Percentiles rank a stretch among this genome's conserved stretches.
Evolutionary conservation across 1,140 invertebrate species (phyloP).

Genomic region (Aphis craccivora): DNA sequence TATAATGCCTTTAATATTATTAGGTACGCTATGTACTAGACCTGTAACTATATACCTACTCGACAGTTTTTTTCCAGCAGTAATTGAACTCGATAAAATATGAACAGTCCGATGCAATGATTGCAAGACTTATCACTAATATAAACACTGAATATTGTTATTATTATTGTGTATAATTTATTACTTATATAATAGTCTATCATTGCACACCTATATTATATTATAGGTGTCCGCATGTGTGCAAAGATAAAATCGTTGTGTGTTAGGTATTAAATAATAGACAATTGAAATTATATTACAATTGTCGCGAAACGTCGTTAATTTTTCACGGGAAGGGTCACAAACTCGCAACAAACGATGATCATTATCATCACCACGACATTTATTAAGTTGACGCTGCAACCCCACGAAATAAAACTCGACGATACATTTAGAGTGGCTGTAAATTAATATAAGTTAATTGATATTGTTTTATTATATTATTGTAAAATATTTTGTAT

Average conservation of each 20-base stretch:
- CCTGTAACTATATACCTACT: no score
- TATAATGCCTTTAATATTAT: no score
- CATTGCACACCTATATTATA: no score
- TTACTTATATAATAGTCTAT: no score
- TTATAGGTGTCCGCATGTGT: neutral
- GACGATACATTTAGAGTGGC: neutral
- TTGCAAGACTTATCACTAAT: neutral
- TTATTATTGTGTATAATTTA: no score
- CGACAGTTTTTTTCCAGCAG: neutral
- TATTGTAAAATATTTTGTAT: neutral
- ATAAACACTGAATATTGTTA: neutral
- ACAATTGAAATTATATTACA: neutral
- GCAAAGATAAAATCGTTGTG: neutral
- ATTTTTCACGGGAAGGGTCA: neutral
- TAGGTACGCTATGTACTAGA: neutral
- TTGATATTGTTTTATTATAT: neutral
- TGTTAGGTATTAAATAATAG: neutral
- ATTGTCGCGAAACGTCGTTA: neutral
- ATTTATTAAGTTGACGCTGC: neutral
- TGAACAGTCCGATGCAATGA: neutral
- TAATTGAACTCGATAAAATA: neutral
- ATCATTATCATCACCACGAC: neutral
- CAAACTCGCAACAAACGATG: neutral
- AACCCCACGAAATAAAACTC: neutral
- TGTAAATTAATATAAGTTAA: neutral